Percentiles rank a stretch among this genome's conserved stretches.
Evolutionary conservation across 2,888 invertebrate genomes (phyloP).

Genomic region (Gari tellinella): DNA sequence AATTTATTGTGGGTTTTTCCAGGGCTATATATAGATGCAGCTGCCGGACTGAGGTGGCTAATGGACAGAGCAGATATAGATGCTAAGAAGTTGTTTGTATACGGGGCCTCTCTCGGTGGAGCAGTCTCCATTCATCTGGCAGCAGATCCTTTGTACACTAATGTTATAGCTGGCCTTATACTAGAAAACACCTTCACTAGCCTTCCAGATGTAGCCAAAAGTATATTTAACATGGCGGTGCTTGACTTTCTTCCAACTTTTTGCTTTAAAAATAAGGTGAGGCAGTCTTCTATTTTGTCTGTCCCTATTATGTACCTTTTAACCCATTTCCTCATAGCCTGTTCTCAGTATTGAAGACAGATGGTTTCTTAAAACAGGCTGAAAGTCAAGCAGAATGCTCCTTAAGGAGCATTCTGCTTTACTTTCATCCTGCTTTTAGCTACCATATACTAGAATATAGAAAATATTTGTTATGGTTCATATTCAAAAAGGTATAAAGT

Average conservation of each 20-base stretch:
- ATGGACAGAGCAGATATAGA: slow-evolving; percentile 93
- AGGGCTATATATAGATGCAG: slow-evolving; percentile 93
- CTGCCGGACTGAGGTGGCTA: slow-evolving; percentile 94
- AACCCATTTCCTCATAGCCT: no score
- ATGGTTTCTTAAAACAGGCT: no score
- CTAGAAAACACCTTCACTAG: slow-evolving; percentile 98
- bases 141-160: slow-evolving; percentile 90
- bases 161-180: slow-evolving; percentile 93
- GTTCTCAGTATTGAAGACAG: no score
- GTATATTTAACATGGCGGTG: slow-evolving; percentile 90
- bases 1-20: slow-evolving; percentile 25
- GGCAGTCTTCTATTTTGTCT: neutral
- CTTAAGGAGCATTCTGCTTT: no score
- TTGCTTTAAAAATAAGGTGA: slow-evolving; percentile 96
- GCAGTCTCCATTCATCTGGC: slow-evolving; percentile 96
- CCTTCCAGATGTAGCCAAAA: slow-evolving; percentile 95
- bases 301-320: neutral
- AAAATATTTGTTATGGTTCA: no score
- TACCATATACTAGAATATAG: no score
- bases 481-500: no score
- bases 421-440: no score
- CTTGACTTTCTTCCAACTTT: slow-evolving; percentile 91
- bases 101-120: slow-evolving; percentile 95
- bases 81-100: slow-evolving; percentile 92
- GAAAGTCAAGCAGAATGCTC: no score